Percentiles rank a stretch among this genome's conserved stretches.
Conservation (phyloP, 2,888 invertebrate genomes). For the Tortrix viridana region DNA sequence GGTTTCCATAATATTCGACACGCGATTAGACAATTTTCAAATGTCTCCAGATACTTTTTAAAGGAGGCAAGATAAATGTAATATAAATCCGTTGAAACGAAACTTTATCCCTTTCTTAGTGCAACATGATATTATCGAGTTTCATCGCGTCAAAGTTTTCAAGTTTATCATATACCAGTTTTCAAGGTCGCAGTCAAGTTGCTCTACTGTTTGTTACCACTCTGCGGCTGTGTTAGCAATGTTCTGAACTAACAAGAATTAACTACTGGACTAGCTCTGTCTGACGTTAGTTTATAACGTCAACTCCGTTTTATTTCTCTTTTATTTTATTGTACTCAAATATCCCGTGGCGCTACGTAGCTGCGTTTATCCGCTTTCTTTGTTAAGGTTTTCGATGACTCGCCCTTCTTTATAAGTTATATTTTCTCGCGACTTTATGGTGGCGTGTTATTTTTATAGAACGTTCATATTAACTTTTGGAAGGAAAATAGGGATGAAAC, state of each 20-base stretch:
- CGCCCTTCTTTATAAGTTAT: constrained; percentile 25
- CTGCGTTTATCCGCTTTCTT: constrained; percentile 29
- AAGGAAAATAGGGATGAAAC: constrained; percentile 8
- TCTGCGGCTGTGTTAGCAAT: neutral
- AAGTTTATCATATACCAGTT: neutral
- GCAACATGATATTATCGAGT: constrained; percentile 5
- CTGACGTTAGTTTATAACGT: constrained; percentile 21
- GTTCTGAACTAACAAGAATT: constrained; percentile 18
- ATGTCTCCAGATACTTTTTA: too few species aligned
- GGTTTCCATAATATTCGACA: too few species aligned
- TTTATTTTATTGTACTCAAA: constrained; percentile 29
- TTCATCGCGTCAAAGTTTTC: neutral
- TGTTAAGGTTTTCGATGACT: constrained; percentile 27
- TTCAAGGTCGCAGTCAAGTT: constrained; percentile 10
- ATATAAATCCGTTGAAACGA: too few species aligned
- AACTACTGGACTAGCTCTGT: constrained; percentile 23
- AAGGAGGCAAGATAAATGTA: too few species aligned
- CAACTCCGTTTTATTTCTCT: constrained; percentile 18
- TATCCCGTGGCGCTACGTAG: constrained; percentile 16
- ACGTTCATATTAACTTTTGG: constrained; percentile 24
- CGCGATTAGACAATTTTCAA: too few species aligned
- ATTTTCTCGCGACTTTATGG: constrained; percentile 26
- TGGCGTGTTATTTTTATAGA: constrained; percentile 22
- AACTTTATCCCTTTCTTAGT: neutral
- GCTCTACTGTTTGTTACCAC: constrained; percentile 4